Base-by-base conservation (phyloP, 2,888 invertebrate species). In the Macaria notata region DNA sequence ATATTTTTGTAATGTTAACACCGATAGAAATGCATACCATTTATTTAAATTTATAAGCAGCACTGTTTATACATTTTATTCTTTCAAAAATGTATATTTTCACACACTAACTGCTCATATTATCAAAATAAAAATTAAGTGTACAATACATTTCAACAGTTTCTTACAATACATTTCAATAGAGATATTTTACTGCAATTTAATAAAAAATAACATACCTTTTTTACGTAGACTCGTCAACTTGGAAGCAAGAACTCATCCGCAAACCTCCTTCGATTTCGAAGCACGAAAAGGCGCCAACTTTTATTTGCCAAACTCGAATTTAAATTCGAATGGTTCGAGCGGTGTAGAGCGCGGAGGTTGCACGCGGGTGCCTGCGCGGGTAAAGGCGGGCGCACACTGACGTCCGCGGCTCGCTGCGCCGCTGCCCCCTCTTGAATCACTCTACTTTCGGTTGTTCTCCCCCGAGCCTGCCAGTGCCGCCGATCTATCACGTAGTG, bases 391-490 rank as follows among this genome's bases (percentile, higher is more conserved):
- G 76, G 80, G 78, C 73, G 80, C 73, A 83, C 83, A 89, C 89
- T 89, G 87, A 44, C 47, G 50, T 56, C 36, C 68, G 71, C 69
- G 69, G 70, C 71, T 71, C 71, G 69, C 78, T 78, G 81, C 81
- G 76, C 75, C 68, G 71, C 67, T 76, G 78, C 83, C 86, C 84
- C 84, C 84, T 76, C 84, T 83, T 80, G 81, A 82, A 83, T 84
- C 82, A 84, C 83, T 84, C 84, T 82, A 86, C 88, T 88, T 87
- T 89, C 84, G 83, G 84, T 81, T 79, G 75, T 79, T 77, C 79
- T 76, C 88, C 86, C 87, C 68, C 66, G 84, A 85, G 82, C 80
- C 80, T 66, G 64, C n/a, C n/a, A n/a, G n/a, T n/a, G n/a, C 78
- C 76, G 68, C 79, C 83, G 83, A 88, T 88, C 86, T 84, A 86